Evolutionary conservation across 2,113 vertebrate species (phyloP).

Genomic region (Poeciliopsis turrubarensis): DNA sequence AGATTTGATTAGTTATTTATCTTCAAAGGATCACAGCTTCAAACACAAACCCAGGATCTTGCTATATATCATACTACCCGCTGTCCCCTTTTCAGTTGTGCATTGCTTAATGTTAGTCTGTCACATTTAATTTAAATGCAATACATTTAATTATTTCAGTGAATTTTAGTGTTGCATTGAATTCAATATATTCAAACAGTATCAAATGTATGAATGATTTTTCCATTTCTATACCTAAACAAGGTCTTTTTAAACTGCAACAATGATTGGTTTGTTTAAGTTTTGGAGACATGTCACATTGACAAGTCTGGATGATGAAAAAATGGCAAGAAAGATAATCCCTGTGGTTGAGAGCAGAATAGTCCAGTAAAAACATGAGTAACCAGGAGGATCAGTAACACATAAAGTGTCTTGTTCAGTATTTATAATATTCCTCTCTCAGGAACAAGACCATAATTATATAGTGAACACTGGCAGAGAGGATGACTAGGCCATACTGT

Average conservation of each 20-base stretch:
- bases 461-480: conserved; percentile 66
- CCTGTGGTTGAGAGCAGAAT: conserved; percentile 47
- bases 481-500: conserved; percentile 71
- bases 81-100: background rate
- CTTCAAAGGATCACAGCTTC: too few species aligned
- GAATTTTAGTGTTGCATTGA: background rate
- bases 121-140: background rate
- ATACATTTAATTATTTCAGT: background rate
- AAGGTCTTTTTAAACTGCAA: background rate
- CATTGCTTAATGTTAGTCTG: background rate
- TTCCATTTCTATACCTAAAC: background rate
- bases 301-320: conserved; percentile 22
- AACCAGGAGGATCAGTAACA: conserved; percentile 68
- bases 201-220: background rate
- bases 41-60: background rate
- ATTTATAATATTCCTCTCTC: conserved; percentile 54
- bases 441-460: conserved; percentile 66
- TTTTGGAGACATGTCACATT: background rate
- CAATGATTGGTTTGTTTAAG: background rate
- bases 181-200: background rate
- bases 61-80: background rate
- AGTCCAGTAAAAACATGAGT: conserved; percentile 62
- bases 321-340: conserved; percentile 62
- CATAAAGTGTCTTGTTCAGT: conserved; percentile 62
- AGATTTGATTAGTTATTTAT: background rate